A percentile compares a stretch with the other conserved stretches of the same genome.
Conservation (phyloP, 2,888 invertebrate species). For the Trichacis sp. region DNA sequence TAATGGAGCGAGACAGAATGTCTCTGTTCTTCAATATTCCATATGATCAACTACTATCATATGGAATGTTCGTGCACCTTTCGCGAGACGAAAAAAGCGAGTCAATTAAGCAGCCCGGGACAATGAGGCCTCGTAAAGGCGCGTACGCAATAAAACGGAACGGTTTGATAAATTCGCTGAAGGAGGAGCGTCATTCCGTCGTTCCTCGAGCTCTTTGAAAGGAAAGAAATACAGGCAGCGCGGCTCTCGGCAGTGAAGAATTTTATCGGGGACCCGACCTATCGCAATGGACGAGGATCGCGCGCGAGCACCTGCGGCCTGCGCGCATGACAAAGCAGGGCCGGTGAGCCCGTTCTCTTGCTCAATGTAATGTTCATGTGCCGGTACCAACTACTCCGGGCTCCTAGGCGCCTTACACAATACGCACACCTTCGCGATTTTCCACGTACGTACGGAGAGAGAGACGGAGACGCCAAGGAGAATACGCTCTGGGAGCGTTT, state of each 20-base stretch:
- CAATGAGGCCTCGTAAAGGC: too few relatives aligned
- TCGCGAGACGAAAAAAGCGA: too few relatives aligned
- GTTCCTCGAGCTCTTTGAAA: not conserved
- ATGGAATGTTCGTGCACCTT: too few relatives aligned
- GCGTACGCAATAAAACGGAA: not conserved
- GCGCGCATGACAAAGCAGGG: conserved; percentile 44
- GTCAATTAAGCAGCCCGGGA: too few relatives aligned
- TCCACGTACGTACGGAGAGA: conserved; percentile 24
- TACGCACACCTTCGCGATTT: conserved; percentile 33
- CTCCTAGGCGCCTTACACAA: conserved; percentile 42
- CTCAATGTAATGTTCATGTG: conserved; percentile 42
- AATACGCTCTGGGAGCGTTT: conserved; percentile 48
- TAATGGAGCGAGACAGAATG: too few relatives aligned
- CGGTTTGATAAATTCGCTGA: conserved; percentile 6
- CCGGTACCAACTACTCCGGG: conserved; percentile 38
- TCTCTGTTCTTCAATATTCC: too few relatives aligned
- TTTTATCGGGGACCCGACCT: conserved; percentile 35
- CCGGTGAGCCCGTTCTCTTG: conserved; percentile 39
- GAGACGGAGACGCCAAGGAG: conserved; percentile 26
- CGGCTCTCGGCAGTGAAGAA: conserved; percentile 10
- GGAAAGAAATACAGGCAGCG: conserved; percentile 4
- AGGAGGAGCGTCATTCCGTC: not conserved
- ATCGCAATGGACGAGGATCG: conserved; percentile 40
- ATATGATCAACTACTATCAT: too few relatives aligned
- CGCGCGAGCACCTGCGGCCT: conserved; percentile 32